phyloP scores from a whole-genome alignment of 2,888 invertebrate species.

The Drosophila longiperda region DNA sequence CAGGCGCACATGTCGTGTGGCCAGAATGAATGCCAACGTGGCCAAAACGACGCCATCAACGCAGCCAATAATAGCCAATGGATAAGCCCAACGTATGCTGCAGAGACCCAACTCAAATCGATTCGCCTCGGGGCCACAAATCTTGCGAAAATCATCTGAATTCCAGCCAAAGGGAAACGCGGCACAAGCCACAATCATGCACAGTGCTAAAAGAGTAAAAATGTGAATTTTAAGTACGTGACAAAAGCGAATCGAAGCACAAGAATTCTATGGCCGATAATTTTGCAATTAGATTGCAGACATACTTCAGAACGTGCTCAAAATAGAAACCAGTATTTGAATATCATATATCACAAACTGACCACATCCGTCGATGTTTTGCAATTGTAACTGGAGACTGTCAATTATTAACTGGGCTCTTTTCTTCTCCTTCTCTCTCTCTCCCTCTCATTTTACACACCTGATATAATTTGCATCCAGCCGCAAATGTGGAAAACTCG shows the following conservation, averaged over 20 bases:
- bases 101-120: conserved; percentile 93
- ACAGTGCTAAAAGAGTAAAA: conserved; percentile 88
- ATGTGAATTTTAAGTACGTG: conserved; percentile 42
- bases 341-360: conserved; percentile 26
- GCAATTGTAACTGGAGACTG: conserved; percentile 23
- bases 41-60: conserved; percentile 85
- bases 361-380: conserved; percentile 38
- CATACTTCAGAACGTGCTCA: conserved; percentile 48
- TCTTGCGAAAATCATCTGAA: conserved; percentile 91
- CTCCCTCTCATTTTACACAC: conserved; percentile 86
- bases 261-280: conserved; percentile 23
- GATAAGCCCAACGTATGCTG: conserved; percentile 96
- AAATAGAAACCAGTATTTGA: conserved; percentile 25
- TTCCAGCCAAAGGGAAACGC: conserved; percentile 97
- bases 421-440: neutral
- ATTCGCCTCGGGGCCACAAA: conserved; percentile 93
- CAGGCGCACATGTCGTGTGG: conserved; percentile 93
- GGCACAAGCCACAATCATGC: conserved; percentile 94
- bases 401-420: conserved; percentile 17
- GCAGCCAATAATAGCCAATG: conserved; percentile 93
- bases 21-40: conserved; percentile 96
- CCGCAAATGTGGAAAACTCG: conserved; percentile 97
- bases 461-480: conserved; percentile 97
- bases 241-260: conserved; percentile 44
- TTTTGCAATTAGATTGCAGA: conserved; percentile 35